Evolutionary conservation across 1,140 invertebrate species (phyloP), one percentile per base, ranked within the genome.

Genomic region (Sycobia sp.): DNA sequence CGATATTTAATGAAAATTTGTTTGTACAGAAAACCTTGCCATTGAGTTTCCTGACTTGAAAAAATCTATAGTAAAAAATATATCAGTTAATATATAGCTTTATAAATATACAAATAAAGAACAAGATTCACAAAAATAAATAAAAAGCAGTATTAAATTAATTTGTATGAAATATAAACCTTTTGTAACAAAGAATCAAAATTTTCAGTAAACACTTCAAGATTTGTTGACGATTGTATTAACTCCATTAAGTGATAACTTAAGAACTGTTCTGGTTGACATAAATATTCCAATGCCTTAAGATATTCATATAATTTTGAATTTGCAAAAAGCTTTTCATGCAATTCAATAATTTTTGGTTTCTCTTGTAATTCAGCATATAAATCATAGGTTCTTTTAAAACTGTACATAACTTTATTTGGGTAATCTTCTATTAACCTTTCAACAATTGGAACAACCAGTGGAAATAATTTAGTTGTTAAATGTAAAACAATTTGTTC

Each of bases 371-470:
- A 58, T 43, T 61, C 22, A 4, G 70, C 62, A 29, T 77, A 76
- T 3, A 67, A 69, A 62, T 85, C 77, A 9, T 69, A 61, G 25
- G 81, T 83, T 11, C 88, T 70, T 32, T 83, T 80, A 68, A 89
- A 87, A 39, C 84, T 82, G 71, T 89, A 89, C n/a, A 86, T 76
- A 2, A 91, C 71, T 20, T 89, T 86, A 71, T 88, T 82, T 0
- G 90, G 89, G 79, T 90, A 91, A 22, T 76, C 75, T n/a, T 81
- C 65, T 5, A 85, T 81, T 27, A 91, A 76, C 59, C 79, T 76
- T 47, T 79, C 34, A 4, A 87, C 54, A 14, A 90, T 82, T 54
- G 73, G 84, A 67, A 72, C 60, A 5, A 83, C 56, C 9, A 71
- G 23, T 1, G 72, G 56, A 8, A 75, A 71, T 9, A 70, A 53